Evolutionary conservation across 1,140 invertebrate species (phyloP), one percentile per base, ranked within the genome.

Genomic region (Gonioctena quinquepunctata): DNA sequence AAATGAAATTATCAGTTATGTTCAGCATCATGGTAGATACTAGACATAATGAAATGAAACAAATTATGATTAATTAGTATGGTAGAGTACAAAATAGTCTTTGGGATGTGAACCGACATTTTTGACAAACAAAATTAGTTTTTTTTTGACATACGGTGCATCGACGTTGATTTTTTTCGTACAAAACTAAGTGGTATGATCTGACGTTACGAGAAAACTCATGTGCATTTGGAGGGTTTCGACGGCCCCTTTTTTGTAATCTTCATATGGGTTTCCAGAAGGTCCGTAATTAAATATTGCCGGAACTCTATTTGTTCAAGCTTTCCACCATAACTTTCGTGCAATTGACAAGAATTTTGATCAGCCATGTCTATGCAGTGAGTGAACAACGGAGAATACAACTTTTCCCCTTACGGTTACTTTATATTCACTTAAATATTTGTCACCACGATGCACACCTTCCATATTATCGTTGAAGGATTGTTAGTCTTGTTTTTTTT

Each of bases 261-360:
- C 56, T 64, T 63, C 28, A 64, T 63, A 42, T 63, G 22, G 26
- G 60, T 64, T 56, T 64, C 33, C 21, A 63, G 64, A 69, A 69
- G 63, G 16, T 18, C 49, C 25, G 27, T 69, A 19, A 26, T 26
- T 23, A 62, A 8, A 3, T 1, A 61, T 62, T 56, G 56, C 48
- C 59, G 56, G 61, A 62, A 68, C 11, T 18, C 18, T 22, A 42
- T 25, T 48, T 68, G 66, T 25, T 68, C 59, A 18, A 69, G 8
- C 27, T 63, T 69, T 49, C 67, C 62, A 25, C 67, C 27, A 21
- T 22, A 16, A 64, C 25, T 19, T 66, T 52, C n/a, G 33, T 80
- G 77, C 62, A 77, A 71, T 66, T 77, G 77, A 75, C 75, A 81
- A 71, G 78, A 75, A 74, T 81, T 81, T 69, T 74, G 72, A 64